Base-by-base conservation (phyloP, 92 coral and sea anemone species). In the Parazoanthus atlanticus region DNA sequence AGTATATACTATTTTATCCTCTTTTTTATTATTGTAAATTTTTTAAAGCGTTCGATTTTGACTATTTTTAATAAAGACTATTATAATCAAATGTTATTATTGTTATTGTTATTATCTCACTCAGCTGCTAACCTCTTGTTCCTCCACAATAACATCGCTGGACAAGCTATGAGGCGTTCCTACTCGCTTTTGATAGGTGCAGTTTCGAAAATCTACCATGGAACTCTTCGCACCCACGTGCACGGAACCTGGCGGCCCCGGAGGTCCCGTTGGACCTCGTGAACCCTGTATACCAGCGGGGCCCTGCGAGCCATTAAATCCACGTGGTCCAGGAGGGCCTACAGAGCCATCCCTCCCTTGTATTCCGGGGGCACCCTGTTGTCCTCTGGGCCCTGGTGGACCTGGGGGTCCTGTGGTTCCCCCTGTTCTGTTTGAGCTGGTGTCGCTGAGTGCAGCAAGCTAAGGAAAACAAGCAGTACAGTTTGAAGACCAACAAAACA, bases 241-340 rank as follows among this genome's bases (percentile, higher is more conserved):
- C 26, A 6, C 69, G 3, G 41, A 2, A 16, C 65, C 76, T 25
- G 76, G 86, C n/a, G 77, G 76, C 9, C 86, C 86, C 11, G 69
- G 70, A 32, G 21, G 58, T 56, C 93, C 93, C 16, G 0, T 28
- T 49, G 17, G 30, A 16, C 93, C 93, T 7, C 0, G 28, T 30
- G 19, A 33, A 19, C 93, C 93, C 13, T 13, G 74, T 23, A 54
- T 33, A 1, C 93, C 93, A 8, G 54, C 41, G 0, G 4, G 13
- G 7, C 93, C 93, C 11, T 34, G 41, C 54, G 74, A 31, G 0
- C 93, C 93, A 30, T 89, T 89, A 1, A 36, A 5, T 34, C 93
- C 93, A 31, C 79, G 76, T 47, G 28, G 47, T 11, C 93, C 93
- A 1, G 61, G 25, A 16, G 74, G 25, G 6, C 93, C 93, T 3